Evolutionary conservation across 2,888 invertebrate genomes (phyloP).

Genomic region (Thelaira solivaga): DNA sequence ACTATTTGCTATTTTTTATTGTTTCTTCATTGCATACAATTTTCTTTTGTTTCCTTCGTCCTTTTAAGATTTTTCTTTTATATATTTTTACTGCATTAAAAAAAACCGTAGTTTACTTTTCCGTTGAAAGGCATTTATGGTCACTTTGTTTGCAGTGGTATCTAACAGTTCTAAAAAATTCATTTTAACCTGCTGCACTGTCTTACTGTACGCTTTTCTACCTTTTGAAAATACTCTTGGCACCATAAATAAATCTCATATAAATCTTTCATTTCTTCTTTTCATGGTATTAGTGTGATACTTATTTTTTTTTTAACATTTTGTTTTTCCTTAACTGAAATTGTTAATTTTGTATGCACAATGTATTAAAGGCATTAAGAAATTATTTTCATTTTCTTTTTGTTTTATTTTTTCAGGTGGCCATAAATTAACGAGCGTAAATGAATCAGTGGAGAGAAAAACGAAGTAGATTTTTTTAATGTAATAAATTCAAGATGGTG

Average conservation of each 20-base stretch:
- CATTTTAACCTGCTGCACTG: too few relatives aligned
- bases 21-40: too few relatives aligned
- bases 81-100: neutral
- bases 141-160: neutral
- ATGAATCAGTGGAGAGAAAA: neutral
- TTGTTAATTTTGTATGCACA: conserved; percentile 20
- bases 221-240: neutral
- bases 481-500: neutral
- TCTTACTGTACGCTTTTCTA: too few relatives aligned
- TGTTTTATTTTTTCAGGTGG: neutral
- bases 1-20: too few relatives aligned
- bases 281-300: neutral
- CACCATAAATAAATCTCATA: conserved; percentile 22
- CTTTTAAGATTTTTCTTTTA: neutral
- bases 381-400: neutral
- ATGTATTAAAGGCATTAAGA: conserved; percentile 32
- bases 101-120: neutral
- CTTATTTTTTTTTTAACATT: too few relatives aligned
- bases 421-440: conserved; percentile 22
- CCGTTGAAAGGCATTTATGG: neutral
- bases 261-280: neutral
- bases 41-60: too few relatives aligned
- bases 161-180: too few relatives aligned
- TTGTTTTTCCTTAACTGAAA: neutral
- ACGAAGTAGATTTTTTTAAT: conserved; percentile 11